These are phyloP conservation scores for Ectropis crepuscularia DNA, from an alignment of 2,888 invertebrate genomes.

Conservation along the genomic window DNA sequence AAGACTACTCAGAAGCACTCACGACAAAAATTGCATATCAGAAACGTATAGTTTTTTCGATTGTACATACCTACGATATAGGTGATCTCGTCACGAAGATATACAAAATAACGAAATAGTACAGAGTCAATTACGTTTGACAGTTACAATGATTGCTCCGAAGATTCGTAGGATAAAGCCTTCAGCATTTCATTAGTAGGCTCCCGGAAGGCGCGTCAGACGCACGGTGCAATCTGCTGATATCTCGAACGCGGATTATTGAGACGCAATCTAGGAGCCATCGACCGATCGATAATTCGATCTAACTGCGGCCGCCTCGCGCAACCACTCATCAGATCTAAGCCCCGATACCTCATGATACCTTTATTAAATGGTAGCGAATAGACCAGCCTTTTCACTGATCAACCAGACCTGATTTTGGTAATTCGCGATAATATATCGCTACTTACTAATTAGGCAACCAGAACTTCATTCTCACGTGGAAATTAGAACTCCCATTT, in stretches of 20 bases:
- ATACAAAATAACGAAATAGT: too few species aligned
- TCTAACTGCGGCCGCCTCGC: conserved; percentile 75
- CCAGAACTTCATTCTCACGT: too few species aligned
- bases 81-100: too few species aligned
- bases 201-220: conserved; percentile 69
- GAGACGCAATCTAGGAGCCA: conserved; percentile 82
- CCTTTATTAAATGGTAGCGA: conserved; percentile 82
- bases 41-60: too few species aligned
- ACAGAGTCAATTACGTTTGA: too few species aligned
- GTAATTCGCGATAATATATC: not conserved
- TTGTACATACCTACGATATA: too few species aligned
- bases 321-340: conserved; percentile 77
- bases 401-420: not conserved
- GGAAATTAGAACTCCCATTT: conserved; percentile 49
- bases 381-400: conserved; percentile 1
- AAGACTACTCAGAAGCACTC: too few species aligned
- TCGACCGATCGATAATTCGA: conserved; percentile 79
- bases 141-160: not conserved
- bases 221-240: conserved; percentile 70
- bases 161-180: conserved; percentile 28
- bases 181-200: conserved; percentile 55
- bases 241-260: conserved; percentile 77
- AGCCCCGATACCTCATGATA: conserved; percentile 71
- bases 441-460: too few species aligned
- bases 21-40: too few species aligned